phyloP scores from a whole-genome alignment of 2,113 vertebrate species.

The Trochalopteron elliotii region DNA sequence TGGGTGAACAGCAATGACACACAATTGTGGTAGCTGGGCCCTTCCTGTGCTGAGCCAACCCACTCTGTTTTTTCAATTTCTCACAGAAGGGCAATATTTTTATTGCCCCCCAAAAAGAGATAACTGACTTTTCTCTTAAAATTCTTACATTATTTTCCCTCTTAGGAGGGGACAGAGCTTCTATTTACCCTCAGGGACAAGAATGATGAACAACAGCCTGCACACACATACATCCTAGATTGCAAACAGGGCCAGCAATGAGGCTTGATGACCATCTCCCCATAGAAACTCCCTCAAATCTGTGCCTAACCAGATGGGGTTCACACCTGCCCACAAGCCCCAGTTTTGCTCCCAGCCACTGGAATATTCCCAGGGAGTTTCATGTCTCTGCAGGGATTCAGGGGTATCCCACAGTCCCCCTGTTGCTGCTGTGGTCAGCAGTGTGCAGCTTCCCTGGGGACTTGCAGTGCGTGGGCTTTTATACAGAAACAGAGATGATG shows the following conservation, averaged over 20 bases:
- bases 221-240: accelerated
- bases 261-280: not conserved
- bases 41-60: not conserved
- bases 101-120: not conserved
- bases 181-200: not conserved
- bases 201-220: not conserved
- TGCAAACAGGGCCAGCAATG: not conserved
- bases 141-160: not conserved
- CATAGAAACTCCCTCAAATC: not conserved
- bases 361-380: not conserved
- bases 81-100: not conserved
- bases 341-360: not conserved
- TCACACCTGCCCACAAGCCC: accelerated
- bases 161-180: not conserved
- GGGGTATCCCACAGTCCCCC: not conserved
- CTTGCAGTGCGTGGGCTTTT: accelerated
- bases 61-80: not conserved
- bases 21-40: not conserved
- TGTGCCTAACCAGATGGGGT: accelerated
- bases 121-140: not conserved
- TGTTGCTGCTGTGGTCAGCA: not conserved
- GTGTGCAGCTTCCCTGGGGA: accelerated
- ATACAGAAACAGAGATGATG: not conserved
- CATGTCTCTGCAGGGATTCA: not conserved
- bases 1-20: not conserved